phyloP scores from a whole-genome alignment of 30 jellyfish, hydroid and myxozoan genomes.

The Hydractinia symbiolongicarpus region DNA sequence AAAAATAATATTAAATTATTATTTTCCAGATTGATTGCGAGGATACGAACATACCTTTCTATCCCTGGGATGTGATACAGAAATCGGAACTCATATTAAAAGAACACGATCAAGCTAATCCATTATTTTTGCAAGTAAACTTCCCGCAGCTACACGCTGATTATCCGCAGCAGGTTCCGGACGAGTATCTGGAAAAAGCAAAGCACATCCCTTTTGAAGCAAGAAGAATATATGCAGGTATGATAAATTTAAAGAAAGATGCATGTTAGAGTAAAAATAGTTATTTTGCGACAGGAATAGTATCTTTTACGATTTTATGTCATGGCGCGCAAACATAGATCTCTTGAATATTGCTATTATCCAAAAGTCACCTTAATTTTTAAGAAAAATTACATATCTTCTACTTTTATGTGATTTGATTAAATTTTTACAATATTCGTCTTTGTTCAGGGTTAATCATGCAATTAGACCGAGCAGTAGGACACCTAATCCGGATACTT shows the following conservation, averaged over 20 bases:
- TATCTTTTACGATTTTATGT: not conserved
- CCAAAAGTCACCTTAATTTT: not conserved
- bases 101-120: constrained; percentile 85
- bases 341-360: not conserved
- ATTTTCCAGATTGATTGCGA: constrained; percentile 71
- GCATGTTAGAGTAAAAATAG: not conserved
- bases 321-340: not conserved
- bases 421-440: not conserved
- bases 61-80: constrained; percentile 96
- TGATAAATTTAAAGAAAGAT: not conserved
- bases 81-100: constrained; percentile 79
- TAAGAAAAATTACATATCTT: not conserved
- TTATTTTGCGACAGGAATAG: not conserved
- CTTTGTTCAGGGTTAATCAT: constrained; percentile 69
- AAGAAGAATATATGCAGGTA: constrained; percentile 89
- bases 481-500: constrained; percentile 75
- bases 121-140: constrained; percentile 84
- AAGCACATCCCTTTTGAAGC: constrained; percentile 70
- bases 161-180: constrained; percentile 88
- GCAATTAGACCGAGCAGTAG: constrained; percentile 97
- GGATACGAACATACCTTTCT: constrained; percentile 80
- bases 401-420: not conserved
- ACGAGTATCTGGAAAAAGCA: constrained; percentile 65
- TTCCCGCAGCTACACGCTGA: constrained; percentile 93
- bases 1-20: not conserved